These are phyloP conservation scores for Sinonovacula constricta DNA, from an alignment of 1,140 invertebrate genomes.

Conservation along the genomic window DNA sequence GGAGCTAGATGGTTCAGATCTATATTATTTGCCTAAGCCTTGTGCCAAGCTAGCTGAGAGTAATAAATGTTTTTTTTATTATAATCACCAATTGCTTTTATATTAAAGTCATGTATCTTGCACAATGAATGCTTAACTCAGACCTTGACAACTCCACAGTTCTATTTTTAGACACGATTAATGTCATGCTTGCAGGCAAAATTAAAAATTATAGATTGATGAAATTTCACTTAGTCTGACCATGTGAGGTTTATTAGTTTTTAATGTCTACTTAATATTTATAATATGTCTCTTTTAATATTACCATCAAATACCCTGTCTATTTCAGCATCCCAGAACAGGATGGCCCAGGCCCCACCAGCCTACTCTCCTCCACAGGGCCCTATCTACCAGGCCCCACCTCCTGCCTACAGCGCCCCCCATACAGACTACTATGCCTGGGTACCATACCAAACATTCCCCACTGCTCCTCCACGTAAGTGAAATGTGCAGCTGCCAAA, in stretches of 20 bases:
- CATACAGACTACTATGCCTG: slow-evolving; percentile 91
- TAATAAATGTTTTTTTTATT: no score
- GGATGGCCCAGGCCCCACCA: slow-evolving; percentile 91
- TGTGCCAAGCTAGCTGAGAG: no score
- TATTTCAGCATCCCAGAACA: slow-evolving; percentile 81
- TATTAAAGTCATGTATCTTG: no score
- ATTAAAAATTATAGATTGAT: neutral
- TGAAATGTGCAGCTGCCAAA: neutral
- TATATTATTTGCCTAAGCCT: no score
- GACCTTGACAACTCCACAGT: neutral
- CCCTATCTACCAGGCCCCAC: slow-evolving; percentile 92
- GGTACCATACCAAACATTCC: slow-evolving; percentile 90
- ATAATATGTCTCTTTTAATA: no score
- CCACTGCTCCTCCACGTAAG: slow-evolving; percentile 84
- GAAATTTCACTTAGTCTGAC: no score
- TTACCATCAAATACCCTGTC: slow-evolving; percentile 67
- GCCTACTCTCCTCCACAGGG: slow-evolving; percentile 92
- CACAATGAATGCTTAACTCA: no score
- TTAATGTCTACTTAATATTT: no score
- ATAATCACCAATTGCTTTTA: no score
- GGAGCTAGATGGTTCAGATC: no score
- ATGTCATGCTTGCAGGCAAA: neutral
- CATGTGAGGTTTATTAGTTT: no score
- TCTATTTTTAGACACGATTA: neutral
- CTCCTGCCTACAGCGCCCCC: slow-evolving; percentile 91